Base-by-base conservation (phyloP, 1,140 invertebrate genomes). In the Heterodera schachtii region DNA sequence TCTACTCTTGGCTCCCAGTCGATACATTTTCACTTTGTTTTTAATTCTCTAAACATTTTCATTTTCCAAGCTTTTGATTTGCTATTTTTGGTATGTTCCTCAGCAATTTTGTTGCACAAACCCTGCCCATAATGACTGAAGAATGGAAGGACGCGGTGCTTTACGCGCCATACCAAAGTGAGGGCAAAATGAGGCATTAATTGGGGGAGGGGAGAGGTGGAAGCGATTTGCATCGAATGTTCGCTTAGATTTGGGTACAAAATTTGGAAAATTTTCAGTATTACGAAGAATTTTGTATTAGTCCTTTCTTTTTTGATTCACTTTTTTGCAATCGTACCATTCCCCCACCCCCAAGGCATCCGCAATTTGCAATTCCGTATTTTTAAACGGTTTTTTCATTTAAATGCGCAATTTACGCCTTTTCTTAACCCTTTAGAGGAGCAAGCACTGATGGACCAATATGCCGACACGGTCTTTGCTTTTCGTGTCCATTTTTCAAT, bases 401-500 rank as follows among this genome's bases (percentile, higher is more conserved):
- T 84, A 11, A 31, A 31, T 31, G 31, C 31, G 52, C 31, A 79
- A 79, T 82, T 74, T 83, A 84, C 16, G 16, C n/a, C 13, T 76
- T 78, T 84, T 41, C 80, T 31, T 31, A 31, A 31, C 31, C 31
- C 31, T 31, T 31, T 31, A 90, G 88, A 88, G 67, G 85, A 88
- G 31, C 88, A 89, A 80, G 84, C 87, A 13, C 78, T 90, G 41
- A 75, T 89, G 52, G 86, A 89, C 81, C 86, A 89, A 60, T 86
- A 86, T 74, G 88, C 88, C 16, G 87, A 90, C 47, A 78, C 64
- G 76, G 76, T 78, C 44, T n/a, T n/a, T 0, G 69, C 43, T 41
- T 16, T 43, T 0, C 43, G 31, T 71, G 9, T 16, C 43, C 11
- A 41, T 31, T 16, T 13, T 43, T 6, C 5, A 41, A 71, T 46